A percentile compares a stretch with the other conserved stretches of the same genome.
Conservation (phyloP, 2,797 vertebrate species). For the Cryptoprocta ferox region DNA sequence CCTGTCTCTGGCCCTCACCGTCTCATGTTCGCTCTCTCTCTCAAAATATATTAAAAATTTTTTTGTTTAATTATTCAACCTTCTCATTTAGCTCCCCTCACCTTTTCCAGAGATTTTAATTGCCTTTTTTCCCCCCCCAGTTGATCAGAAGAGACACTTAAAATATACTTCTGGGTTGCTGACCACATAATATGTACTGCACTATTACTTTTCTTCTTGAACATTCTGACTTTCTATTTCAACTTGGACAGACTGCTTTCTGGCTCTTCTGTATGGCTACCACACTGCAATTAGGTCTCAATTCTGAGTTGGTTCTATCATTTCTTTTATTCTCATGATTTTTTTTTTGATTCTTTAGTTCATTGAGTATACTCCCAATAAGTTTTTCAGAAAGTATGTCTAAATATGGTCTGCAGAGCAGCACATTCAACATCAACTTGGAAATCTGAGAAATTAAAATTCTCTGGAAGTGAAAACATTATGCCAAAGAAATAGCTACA, state of each 20-base stretch:
- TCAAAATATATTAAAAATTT: too few species aligned
- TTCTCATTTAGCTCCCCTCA: neutral
- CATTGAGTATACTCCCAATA: neutral
- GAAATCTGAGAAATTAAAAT: neutral
- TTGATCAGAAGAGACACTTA: neutral
- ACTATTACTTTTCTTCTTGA: neutral
- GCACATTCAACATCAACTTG: neutral
- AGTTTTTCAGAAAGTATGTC: neutral
- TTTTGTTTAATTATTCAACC: neutral
- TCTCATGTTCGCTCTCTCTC: too few species aligned
- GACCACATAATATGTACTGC: neutral
- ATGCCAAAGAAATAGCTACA: neutral
- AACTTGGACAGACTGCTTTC: neutral
- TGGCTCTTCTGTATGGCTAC: neutral
- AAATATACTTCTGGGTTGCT: neutral
- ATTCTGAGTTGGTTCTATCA: neutral
- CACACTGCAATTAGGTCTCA: neutral
- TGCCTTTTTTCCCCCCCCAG: neutral
- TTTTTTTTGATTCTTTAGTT: neutral
- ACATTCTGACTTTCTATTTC: neutral
- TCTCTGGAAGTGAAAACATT: neutral
- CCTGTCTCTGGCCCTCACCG: too few species aligned
- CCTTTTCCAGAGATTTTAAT: neutral
- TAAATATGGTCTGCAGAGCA: neutral
- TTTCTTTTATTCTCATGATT: neutral